Percentiles rank a stretch among this genome's conserved stretches.
Evolutionary conservation across 2,113 vertebrate genomes (phyloP).

Genomic region (Otis tarda): DNA sequence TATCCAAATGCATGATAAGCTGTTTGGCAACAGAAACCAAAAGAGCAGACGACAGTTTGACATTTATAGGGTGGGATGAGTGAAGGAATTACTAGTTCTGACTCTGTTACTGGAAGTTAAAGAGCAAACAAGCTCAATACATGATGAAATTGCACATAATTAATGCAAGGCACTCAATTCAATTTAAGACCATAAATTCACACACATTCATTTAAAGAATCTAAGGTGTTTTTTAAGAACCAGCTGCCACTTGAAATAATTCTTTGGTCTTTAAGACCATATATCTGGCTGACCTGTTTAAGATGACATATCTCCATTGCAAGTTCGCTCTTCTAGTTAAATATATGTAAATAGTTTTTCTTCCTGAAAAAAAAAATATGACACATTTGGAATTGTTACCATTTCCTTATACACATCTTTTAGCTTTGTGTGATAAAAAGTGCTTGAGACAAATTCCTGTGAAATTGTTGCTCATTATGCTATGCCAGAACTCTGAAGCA

Average conservation of each 20-base stretch:
- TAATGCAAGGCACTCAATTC: neutral
- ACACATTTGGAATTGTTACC: neutral
- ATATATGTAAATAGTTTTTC: neutral
- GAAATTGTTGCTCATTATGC: neutral
- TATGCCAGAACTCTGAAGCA: neutral
- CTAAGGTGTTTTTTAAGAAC: neutral
- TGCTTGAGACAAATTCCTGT: neutral
- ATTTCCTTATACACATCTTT: neutral
- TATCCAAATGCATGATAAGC: neutral
- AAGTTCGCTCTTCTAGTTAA: neutral
- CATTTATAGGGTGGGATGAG: neutral
- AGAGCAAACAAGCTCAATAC: neutral
- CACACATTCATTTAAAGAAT: neutral
- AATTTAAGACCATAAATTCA: neutral
- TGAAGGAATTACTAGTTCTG: neutral
- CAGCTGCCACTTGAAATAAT: neutral
- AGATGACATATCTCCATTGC: neutral
- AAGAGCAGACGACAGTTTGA: neutral
- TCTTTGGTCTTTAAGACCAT: neutral
- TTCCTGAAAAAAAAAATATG: neutral
- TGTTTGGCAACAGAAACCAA: neutral
- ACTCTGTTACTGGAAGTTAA: neutral
- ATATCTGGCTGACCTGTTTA: neutral
- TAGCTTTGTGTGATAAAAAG: neutral
- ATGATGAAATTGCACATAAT: neutral